phyloP scores from a whole-genome alignment of 1,140 invertebrate species.

The Drosophila grimshawi region DNA sequence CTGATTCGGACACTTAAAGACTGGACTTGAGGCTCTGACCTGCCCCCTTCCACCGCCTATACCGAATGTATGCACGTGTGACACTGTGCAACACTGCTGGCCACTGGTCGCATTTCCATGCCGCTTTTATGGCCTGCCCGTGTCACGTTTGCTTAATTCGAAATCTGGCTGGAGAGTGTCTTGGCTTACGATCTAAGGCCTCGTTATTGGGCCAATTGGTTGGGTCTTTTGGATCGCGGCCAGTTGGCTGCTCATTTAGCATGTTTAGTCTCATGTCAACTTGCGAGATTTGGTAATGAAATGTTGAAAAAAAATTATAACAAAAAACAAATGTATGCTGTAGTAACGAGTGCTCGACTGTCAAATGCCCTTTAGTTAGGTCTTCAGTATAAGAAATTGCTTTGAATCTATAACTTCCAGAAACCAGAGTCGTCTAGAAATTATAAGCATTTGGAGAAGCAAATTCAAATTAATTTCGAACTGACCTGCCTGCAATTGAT shows the following conservation, averaged over 20 bases:
- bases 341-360: background rate
- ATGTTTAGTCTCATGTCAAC: constrained; percentile 51
- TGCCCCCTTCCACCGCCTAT: background rate
- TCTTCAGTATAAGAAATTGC: background rate
- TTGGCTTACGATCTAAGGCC: constrained; percentile 19
- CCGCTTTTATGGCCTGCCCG: constrained; percentile 44
- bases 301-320: constrained; percentile 15
- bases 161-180: constrained; percentile 2
- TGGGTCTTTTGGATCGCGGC: constrained; percentile 35
- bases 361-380: background rate
- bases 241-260: constrained; percentile 46
- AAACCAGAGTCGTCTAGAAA: no score
- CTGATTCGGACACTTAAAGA: constrained; percentile 26
- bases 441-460: no score
- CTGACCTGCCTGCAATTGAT: no score
- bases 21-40: background rate
- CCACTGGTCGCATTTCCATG: constrained; percentile 18
- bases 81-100: constrained; percentile 36
- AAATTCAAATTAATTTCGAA: no score
- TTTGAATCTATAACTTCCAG: background rate
- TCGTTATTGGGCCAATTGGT: constrained; percentile 36
- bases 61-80: constrained; percentile 3
- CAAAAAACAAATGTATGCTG: background rate
- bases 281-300: constrained; percentile 49
- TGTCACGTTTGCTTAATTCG: constrained; percentile 52